A percentile compares a stretch with the other conserved stretches of the same genome.
These are phyloP conservation scores for Trematomus bernacchii DNA, from an alignment of 2,797 vertebrate species.

Conservation along the genomic window DNA sequence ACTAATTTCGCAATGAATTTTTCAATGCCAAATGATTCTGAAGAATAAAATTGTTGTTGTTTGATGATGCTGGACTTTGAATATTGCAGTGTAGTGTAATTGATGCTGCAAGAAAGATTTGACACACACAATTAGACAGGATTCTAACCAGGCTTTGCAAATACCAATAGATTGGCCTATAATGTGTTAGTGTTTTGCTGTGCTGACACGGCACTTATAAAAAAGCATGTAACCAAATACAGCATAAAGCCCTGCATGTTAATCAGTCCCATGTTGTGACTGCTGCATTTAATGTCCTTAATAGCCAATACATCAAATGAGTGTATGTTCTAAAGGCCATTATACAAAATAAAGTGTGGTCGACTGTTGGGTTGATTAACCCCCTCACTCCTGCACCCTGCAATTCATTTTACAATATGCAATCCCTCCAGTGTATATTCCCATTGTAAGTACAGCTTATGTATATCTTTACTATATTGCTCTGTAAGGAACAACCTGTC, in stretches of 20 bases:
- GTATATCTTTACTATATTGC: background rate
- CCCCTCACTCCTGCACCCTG: background rate
- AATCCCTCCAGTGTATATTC: background rate
- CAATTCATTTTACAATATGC: no score
- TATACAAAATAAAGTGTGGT: no score
- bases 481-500: background rate
- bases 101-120: no score
- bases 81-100: no score
- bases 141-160: background rate
- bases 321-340: background rate
- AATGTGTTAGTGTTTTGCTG: background rate
- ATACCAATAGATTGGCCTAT: background rate
- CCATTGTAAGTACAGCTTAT: background rate
- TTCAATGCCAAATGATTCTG: background rate
- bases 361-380: slow-evolving; percentile 9
- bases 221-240: background rate
- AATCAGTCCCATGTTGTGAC: background rate
- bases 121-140: no score
- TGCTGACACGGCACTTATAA: background rate
- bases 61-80: background rate
- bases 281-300: background rate
- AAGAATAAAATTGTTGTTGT: slow-evolving; percentile 10
- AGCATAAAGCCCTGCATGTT: background rate
- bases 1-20: slow-evolving; percentile 9
- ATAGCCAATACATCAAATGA: slow-evolving; percentile 1